Base-by-base conservation (phyloP, 2,888 invertebrate genomes). In the Cheilosia grossa region DNA sequence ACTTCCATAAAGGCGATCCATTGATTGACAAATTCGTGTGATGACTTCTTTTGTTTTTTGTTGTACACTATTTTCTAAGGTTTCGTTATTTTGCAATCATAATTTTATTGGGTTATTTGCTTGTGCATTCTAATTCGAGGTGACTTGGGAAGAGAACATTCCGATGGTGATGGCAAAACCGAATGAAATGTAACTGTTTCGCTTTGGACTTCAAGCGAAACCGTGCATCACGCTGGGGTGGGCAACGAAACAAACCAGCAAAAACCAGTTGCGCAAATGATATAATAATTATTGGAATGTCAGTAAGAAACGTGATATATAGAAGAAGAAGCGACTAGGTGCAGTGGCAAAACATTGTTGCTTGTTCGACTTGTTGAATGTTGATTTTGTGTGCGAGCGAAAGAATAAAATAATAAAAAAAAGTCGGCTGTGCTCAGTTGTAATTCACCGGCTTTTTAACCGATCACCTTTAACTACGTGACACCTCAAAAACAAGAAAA, bases 111-210 rank as follows among this genome's bases (percentile, higher is more conserved):
- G 49, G 53, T 67, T 69, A 78, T 37, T 56, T 53, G 33, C 54
- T 51, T 40, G 24, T 79, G 63, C 82, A 79, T 69, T 69, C 40
- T 27, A 37, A 61, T 74, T 59, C 42, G 27, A 73, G 9, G 73
- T 72, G 51, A 53, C 63, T 74, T 24, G 47, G 49, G 42, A 63
- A 79, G 73, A 83, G 73, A 83, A 79, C 63, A 79, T 70, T 83
- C 73, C 67, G 24, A 49, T 30, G 63, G 37, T 42, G 42, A 78
- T 72, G 56, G 63, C 54, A 70, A 70, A 94, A 90, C 88, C 89
- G 89, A 91, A 89, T 90, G 90, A 91, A 90, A 89, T 88, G 88
- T 89, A 88, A 89, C 90, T 90, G 90, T 87, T 89, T 88, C 88
- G 89, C 88, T 63, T 66, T 75, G 66, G 64, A 64, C 61, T 80